These are phyloP conservation scores for Melanotaenia pygmaea DNA, from an alignment of 2,797 vertebrate species.

Conservation along the genomic window DNA sequence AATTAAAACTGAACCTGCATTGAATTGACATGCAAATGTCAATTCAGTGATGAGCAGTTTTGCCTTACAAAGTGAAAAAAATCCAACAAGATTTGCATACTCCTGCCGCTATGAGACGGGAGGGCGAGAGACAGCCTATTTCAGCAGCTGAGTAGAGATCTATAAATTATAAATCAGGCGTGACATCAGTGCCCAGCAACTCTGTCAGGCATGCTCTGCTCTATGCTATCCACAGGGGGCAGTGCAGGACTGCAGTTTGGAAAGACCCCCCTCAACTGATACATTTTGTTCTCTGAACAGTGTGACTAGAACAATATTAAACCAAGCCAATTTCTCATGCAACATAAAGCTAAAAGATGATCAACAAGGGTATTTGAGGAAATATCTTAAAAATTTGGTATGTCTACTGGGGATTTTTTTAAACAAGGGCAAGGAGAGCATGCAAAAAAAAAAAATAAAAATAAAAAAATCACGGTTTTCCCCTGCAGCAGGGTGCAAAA, in stretches of 20 bases:
- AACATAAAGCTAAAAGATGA: slow-evolving; percentile 1
- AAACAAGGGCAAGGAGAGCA: background rate
- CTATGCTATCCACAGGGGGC: slow-evolving; percentile 81
- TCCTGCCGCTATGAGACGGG: background rate
- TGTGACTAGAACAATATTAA: slow-evolving; percentile 6
- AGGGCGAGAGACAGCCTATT: slow-evolving; percentile 16
- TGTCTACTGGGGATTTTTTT: background rate
- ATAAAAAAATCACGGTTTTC: background rate
- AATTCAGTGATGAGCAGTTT: slow-evolving; percentile 10
- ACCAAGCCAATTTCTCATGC: slow-evolving; percentile 7
- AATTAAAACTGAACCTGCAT: slow-evolving; percentile 26
- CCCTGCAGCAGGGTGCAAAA: background rate
- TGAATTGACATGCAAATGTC: slow-evolving; percentile 26
- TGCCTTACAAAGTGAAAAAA: slow-evolving; percentile 14
- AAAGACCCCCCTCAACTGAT: background rate
- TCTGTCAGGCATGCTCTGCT: slow-evolving; percentile 47
- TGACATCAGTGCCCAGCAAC: slow-evolving; percentile 54
- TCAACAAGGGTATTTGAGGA: background rate
- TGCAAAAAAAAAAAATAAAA: too few species aligned
- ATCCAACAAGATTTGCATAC: slow-evolving; percentile 4
- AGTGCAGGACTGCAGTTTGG: slow-evolving; percentile 58
- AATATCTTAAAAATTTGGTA: background rate
- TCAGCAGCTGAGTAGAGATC: slow-evolving; percentile 56
- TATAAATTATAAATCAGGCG: slow-evolving; percentile 77
- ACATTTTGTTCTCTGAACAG: slow-evolving; percentile 10